A percentile compares a stretch with the other conserved stretches of the same genome.
phyloP scores from a whole-genome alignment of 1,140 invertebrate species.

The Drosophila bocki region DNA sequence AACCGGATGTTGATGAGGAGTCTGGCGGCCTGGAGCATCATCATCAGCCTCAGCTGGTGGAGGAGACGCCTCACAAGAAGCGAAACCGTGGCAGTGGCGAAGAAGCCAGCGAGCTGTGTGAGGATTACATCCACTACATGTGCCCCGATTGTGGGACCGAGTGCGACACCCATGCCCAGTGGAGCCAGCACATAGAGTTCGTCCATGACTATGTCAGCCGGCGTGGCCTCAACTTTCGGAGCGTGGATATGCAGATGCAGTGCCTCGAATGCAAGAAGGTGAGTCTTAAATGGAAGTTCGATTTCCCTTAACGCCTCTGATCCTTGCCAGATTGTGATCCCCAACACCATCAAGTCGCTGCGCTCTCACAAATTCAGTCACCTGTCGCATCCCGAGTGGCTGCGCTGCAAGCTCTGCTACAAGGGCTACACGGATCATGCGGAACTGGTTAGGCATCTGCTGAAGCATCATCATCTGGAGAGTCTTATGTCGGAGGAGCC shows the following conservation, averaged over 20 bases:
- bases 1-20: slow-evolving; percentile 45
- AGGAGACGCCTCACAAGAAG: slow-evolving; percentile 39
- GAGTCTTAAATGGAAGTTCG: neutral
- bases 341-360: slow-evolving; percentile 66
- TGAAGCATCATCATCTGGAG: slow-evolving; percentile 66
- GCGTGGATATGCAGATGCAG: slow-evolving; percentile 73
- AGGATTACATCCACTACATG: slow-evolving; percentile 78
- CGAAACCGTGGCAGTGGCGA: neutral
- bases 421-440: slow-evolving; percentile 58
- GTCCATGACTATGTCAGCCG: slow-evolving; percentile 75
- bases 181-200: slow-evolving; percentile 77
- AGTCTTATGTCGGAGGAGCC: slow-evolving; percentile 41
- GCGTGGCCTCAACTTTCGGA: slow-evolving; percentile 67
- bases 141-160: slow-evolving; percentile 75
- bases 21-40: neutral
- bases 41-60: slow-evolving; percentile 7
- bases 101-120: slow-evolving; percentile 52
- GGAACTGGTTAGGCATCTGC: slow-evolving; percentile 60
- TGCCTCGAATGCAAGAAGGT: slow-evolving; percentile 76
- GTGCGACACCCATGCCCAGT: slow-evolving; percentile 67
- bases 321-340: slow-evolving; percentile 50
- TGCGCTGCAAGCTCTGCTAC: slow-evolving; percentile 79
- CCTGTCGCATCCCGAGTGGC: slow-evolving; percentile 68
- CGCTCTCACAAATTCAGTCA: slow-evolving; percentile 76
- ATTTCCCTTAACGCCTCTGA: neutral